phyloP scores from a whole-genome alignment of 2,888 invertebrate species.

The Torymus aiolomorphi region DNA sequence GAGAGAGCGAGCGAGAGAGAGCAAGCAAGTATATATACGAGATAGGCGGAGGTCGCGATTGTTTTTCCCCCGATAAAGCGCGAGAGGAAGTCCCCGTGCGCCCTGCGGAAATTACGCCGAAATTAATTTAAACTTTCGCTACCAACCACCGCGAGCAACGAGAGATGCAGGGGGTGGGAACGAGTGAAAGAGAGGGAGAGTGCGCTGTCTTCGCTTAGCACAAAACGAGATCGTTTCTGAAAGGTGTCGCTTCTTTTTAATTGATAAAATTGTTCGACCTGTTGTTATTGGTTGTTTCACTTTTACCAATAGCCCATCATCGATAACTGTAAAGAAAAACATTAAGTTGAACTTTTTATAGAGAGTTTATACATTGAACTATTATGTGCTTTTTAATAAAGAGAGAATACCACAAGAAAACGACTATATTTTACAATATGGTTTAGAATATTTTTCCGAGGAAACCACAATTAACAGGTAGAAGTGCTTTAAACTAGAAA shows the following conservation, averaged over 20 bases:
- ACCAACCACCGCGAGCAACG: constrained; percentile 44
- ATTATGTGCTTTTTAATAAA: too few species aligned
- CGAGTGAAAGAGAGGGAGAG: neutral
- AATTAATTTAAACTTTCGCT: constrained; percentile 65
- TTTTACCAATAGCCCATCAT: too few species aligned
- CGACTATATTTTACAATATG: too few species aligned
- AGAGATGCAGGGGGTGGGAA: neutral
- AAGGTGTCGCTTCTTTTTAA: constrained; percentile 12
- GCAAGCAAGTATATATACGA: neutral
- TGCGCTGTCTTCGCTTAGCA: neutral
- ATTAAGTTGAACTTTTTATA: too few species aligned
- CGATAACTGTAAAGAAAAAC: too few species aligned
- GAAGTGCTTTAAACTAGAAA: too few species aligned
- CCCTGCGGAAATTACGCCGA: constrained; percentile 63
- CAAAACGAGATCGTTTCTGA: constrained; percentile 15
- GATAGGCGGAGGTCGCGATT: constrained; percentile 54
- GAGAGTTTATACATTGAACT: too few species aligned
- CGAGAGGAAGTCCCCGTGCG: constrained; percentile 30
- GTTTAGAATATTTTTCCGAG: too few species aligned
- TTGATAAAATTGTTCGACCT: neutral
- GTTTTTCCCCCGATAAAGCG: constrained; percentile 61
- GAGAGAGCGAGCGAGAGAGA: too few species aligned
- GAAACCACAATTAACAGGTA: too few species aligned
- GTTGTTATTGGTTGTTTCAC: too few species aligned
- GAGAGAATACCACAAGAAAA: too few species aligned